phyloP scores from a whole-genome alignment of 2,888 invertebrate genomes.

The Melieria picta region DNA sequence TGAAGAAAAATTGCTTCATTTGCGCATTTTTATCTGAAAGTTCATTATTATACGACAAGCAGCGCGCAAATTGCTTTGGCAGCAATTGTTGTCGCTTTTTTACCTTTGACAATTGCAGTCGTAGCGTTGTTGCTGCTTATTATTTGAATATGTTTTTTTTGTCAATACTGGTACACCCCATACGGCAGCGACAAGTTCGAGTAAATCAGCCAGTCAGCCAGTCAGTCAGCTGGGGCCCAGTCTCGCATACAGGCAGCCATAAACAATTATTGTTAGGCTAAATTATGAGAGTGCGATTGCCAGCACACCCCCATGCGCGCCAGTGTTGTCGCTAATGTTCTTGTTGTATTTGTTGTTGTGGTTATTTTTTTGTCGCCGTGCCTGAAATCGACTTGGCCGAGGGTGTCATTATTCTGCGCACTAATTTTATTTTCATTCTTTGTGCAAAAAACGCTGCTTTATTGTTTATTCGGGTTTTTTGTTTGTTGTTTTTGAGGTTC shows the following conservation, averaged over 20 bases:
- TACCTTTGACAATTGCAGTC: too few relatives aligned
- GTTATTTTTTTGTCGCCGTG: conserved; percentile 24
- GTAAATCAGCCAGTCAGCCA: conserved; percentile 10
- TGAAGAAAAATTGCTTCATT: too few relatives aligned
- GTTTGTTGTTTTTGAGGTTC: too few relatives aligned
- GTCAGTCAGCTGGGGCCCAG: conserved; percentile 1
- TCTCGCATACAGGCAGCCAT: conserved; percentile 3
- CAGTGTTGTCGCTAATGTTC: neutral
- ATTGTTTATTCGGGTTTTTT: too few relatives aligned
- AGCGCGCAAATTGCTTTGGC: too few relatives aligned
- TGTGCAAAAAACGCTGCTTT: neutral
- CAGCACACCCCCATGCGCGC: conserved; percentile 22
- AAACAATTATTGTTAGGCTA: conserved; percentile 22
- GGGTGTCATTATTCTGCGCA: conserved; percentile 28
- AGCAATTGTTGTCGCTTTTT: too few relatives aligned
- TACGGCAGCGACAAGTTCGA: too few relatives aligned
- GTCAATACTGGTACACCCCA: too few relatives aligned
- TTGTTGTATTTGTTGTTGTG: neutral
- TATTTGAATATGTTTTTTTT: too few relatives aligned
- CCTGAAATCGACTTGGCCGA: conserved; percentile 12
- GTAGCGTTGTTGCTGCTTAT: too few relatives aligned
- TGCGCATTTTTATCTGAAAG: too few relatives aligned
- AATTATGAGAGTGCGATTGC: conserved; percentile 8
- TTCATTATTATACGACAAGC: too few relatives aligned
- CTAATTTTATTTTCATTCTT: conserved; percentile 16